Conservation (phyloP, 1,140 invertebrate species). For the Pseudomyrmex sp. region DNA sequence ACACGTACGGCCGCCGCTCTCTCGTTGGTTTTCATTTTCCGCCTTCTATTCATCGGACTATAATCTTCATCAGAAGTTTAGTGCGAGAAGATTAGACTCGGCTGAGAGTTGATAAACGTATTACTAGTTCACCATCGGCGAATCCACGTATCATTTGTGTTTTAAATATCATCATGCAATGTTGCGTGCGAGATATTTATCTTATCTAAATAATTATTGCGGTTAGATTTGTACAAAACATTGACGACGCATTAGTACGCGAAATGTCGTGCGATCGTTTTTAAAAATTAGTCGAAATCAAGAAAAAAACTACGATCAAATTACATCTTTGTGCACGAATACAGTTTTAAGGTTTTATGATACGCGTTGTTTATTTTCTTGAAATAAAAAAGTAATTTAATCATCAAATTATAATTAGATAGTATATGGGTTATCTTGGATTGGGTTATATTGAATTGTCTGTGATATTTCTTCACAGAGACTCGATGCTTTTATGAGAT, state of each 20-base stretch:
- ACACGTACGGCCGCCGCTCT: conserved; percentile 71
- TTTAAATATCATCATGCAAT: conserved; percentile 28
- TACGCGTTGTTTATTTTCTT: too few species aligned
- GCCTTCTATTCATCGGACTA: neutral
- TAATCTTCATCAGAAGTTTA: conserved; percentile 45
- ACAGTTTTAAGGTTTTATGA: too few species aligned
- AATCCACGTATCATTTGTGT: neutral
- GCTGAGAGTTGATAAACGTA: conserved; percentile 58
- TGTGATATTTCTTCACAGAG: too few species aligned
- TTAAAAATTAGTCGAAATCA: neutral
- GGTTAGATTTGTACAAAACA: neutral
- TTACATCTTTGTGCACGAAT: too few species aligned
- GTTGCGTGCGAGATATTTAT: conserved; percentile 17
- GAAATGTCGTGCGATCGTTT: neutral
- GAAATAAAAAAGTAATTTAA: too few species aligned
- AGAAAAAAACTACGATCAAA: too few species aligned
- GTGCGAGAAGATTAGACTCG: conserved; percentile 55
- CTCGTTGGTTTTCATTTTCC: conserved; percentile 61
- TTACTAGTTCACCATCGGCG: conserved; percentile 37
- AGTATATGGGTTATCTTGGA: too few species aligned
- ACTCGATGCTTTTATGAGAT: too few species aligned
- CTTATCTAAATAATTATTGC: conserved; percentile 10
- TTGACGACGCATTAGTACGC: too few species aligned
- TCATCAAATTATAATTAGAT: too few species aligned
- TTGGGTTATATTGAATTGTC: too few species aligned